Conservation (phyloP, 2,113 vertebrate species). For the Pseudonaja textilis region DNA sequence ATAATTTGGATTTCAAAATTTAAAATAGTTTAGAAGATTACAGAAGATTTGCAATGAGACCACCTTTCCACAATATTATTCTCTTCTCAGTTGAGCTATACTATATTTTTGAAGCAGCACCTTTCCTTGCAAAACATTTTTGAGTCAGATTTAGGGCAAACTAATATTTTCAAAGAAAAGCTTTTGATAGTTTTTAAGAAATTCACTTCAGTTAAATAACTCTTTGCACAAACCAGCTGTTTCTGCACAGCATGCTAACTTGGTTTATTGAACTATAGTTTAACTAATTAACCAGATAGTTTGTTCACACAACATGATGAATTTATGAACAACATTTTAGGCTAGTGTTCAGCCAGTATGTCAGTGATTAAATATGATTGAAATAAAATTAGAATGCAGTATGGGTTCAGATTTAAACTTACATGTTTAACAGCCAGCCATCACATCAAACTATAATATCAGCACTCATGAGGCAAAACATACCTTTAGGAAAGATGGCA, state of each 20-base stretch:
- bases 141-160: not conserved
- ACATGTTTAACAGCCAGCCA: not conserved
- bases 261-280: not conserved
- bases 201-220: not conserved
- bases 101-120: not conserved
- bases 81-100: not conserved
- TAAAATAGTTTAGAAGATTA: conserved; percentile 31
- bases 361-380: not conserved
- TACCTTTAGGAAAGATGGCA: not conserved
- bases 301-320: not conserved
- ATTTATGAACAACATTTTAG: not conserved
- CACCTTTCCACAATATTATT: not conserved
- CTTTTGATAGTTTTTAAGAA: not conserved
- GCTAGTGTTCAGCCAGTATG: not conserved
- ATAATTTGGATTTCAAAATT: not conserved
- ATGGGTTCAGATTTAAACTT: not conserved
- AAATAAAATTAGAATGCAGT: not conserved
- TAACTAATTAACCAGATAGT: not conserved
- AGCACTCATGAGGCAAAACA: not conserved
- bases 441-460: not conserved
- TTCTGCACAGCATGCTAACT: not conserved
- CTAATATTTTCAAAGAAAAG: not conserved
- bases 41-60: not conserved
- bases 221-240: not conserved
- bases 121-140: not conserved